A percentile compares a stretch with the other conserved stretches of the same genome.
These are phyloP conservation scores for Thereva nobilitata DNA, from an alignment of 2,888 invertebrate species.

Conservation along the genomic window DNA sequence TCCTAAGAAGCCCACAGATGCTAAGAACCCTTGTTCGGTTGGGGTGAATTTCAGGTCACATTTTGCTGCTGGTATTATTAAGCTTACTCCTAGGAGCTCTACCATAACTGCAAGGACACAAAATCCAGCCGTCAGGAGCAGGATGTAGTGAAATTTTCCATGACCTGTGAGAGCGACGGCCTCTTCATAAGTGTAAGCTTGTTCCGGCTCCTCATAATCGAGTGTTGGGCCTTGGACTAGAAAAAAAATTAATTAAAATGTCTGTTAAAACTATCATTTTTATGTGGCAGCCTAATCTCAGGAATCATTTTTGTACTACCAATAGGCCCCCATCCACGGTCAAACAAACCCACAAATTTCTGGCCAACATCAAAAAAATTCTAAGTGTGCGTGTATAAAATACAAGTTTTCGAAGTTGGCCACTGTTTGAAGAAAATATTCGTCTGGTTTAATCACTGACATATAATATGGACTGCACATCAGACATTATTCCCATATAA, in stretches of 20 bases:
- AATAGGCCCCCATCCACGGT: too few relatives aligned
- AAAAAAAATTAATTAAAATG: neutral
- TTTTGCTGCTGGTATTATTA: conserved; percentile 69
- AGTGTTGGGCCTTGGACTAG: neutral
- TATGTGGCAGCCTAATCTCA: too few relatives aligned
- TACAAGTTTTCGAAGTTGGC: too few relatives aligned
- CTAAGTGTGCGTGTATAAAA: too few relatives aligned
- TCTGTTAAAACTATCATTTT: too few relatives aligned
- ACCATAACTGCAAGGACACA: conserved; percentile 70
- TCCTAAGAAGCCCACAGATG: conserved; percentile 69
- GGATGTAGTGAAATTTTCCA: conserved; percentile 66
- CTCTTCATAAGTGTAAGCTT: conserved; percentile 52
- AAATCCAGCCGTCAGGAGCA: conserved; percentile 66
- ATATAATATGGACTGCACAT: too few relatives aligned
- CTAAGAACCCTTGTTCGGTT: conserved; percentile 66
- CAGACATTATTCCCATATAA: too few relatives aligned
- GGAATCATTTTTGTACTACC: too few relatives aligned
- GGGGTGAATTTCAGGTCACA: conserved; percentile 69
- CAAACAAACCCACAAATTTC: too few relatives aligned
- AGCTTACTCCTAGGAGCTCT: conserved; percentile 68
- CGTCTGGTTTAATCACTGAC: too few relatives aligned
- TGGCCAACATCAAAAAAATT: too few relatives aligned
- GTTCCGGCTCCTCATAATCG: conserved; percentile 2
- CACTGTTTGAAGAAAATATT: too few relatives aligned
- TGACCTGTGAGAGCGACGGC: conserved; percentile 59